phyloP scores from a whole-genome alignment of 2,888 invertebrate species.

The Caenorhabditis sinica region DNA sequence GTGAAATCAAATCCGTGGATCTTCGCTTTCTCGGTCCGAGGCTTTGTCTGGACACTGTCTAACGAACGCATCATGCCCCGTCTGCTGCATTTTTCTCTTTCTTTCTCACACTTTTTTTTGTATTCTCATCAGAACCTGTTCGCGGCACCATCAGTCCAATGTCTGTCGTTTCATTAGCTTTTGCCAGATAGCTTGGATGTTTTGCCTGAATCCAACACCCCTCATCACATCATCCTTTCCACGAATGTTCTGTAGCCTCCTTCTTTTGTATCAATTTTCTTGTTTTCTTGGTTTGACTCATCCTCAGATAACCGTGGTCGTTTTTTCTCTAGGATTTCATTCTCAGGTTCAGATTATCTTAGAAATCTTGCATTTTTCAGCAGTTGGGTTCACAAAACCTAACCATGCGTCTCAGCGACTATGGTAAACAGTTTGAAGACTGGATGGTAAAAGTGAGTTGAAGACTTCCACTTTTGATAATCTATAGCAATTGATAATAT shows the following conservation, averaged over 20 bases:
- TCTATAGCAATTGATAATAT: neutral
- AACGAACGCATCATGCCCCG: conserved; percentile 43
- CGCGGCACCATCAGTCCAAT: conserved; percentile 46
- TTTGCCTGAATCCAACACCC: conserved; percentile 50
- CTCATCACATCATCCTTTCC: conserved; percentile 11
- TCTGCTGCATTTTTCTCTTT: conserved; percentile 24
- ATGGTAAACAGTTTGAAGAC: conserved; percentile 73
- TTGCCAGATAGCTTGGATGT: conserved; percentile 61
- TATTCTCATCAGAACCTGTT: conserved; percentile 65
- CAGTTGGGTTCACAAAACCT: conserved; percentile 55
- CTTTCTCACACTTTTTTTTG: conserved; percentile 61
- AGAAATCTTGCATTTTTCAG: conserved; percentile 24
- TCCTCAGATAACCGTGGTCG: neutral
- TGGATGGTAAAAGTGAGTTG: conserved; percentile 70
- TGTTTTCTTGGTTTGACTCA: neutral
- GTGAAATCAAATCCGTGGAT: conserved; percentile 36
- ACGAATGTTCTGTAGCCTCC: conserved; percentile 25
- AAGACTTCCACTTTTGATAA: neutral
- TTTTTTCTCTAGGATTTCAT: neutral
- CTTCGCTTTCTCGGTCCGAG: conserved; percentile 17
- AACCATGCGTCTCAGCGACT: conserved; percentile 62
- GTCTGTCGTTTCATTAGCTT: conserved; percentile 62
- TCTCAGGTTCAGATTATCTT: too few species aligned
- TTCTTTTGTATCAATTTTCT: conserved; percentile 27
- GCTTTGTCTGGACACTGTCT: conserved; percentile 40